A percentile compares a stretch with the other conserved stretches of the same genome.
Conservation (phyloP, 2,888 invertebrate species). For the Adela reaumurella region DNA sequence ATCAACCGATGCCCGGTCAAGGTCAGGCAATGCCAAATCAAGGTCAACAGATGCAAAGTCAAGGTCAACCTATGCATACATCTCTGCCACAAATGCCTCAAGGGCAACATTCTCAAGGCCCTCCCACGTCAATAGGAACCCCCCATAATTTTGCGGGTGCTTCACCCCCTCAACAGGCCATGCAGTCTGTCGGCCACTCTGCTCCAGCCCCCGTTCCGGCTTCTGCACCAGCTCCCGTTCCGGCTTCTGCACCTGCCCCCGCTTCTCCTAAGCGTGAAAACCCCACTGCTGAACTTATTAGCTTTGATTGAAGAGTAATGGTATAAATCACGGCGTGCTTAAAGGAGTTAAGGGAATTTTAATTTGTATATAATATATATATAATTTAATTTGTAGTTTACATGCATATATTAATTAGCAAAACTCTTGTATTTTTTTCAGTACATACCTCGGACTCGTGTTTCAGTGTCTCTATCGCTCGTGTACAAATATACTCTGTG, state of each 20-base stretch:
- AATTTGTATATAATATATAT: not conserved
- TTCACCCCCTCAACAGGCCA: conserved; percentile 4
- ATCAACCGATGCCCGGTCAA: too few relatives aligned
- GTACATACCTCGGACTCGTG: not conserved
- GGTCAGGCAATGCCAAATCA: conserved; percentile 8
- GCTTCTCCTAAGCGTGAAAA: conserved; percentile 1
- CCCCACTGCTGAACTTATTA: conserved; percentile 72
- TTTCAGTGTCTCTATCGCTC: too few relatives aligned
- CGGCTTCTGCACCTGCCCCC: conserved; percentile 9
- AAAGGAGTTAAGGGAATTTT: too few relatives aligned
- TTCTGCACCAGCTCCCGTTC: conserved; percentile 9
- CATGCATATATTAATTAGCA: not conserved
- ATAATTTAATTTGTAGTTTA: not conserved
- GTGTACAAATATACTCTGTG: too few relatives aligned
- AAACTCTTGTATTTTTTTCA: not conserved
- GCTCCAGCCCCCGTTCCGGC: conserved; percentile 8
- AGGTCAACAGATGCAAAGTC: conserved; percentile 13
- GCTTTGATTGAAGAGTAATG: conserved; percentile 64
- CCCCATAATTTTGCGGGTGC: too few relatives aligned
- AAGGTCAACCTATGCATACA: conserved; percentile 13
- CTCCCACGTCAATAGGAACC: too few relatives aligned
- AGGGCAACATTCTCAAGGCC: conserved; percentile 14
- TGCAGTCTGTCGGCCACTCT: conserved; percentile 6
- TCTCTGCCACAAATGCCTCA: conserved; percentile 18
- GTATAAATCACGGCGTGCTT: too few relatives aligned